A percentile compares a stretch with the other conserved stretches of the same genome.
phyloP scores from a whole-genome alignment of 2,888 invertebrate genomes.

The Patella ulyssiponensis region DNA sequence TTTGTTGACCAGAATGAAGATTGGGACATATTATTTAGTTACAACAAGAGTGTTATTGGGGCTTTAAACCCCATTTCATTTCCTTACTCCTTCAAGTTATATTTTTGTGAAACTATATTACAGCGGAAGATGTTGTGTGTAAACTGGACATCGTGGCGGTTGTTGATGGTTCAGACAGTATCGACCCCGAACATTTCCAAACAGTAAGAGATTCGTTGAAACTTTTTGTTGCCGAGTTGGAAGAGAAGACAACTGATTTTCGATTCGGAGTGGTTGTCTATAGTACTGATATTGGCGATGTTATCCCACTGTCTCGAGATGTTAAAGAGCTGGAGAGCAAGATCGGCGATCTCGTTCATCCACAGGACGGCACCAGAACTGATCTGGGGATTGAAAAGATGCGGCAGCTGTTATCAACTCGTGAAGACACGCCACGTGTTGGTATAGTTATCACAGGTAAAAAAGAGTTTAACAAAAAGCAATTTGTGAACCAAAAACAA shows the following conservation, averaged over 20 bases:
- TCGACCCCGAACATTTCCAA: not conserved
- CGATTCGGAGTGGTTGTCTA: not conserved
- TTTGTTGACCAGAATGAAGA: too few relatives aligned
- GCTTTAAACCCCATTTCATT: too few relatives aligned
- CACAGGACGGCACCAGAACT: not conserved
- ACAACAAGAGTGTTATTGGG: too few relatives aligned
- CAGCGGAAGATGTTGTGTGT: too few relatives aligned
- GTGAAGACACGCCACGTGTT: not conserved
- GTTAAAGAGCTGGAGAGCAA: not conserved
- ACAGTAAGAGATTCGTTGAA: not conserved
- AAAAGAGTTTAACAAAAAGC: too few relatives aligned
- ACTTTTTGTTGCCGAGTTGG: not conserved
- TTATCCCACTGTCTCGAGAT: not conserved
- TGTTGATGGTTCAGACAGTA: not conserved
- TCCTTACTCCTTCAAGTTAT: too few relatives aligned
- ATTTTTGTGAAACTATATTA: too few relatives aligned
- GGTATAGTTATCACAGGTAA: not conserved
- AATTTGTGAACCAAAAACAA: too few relatives aligned
- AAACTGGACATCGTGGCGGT: not conserved
- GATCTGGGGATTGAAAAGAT: not conserved
- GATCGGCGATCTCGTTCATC: not conserved
- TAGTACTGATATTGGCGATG: not conserved
- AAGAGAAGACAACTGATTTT: not conserved
- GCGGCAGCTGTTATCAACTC: not conserved
- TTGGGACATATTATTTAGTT: too few relatives aligned